A percentile compares a stretch with the other conserved stretches of the same genome.
Conservation (phyloP, 2,113 vertebrate species). For the Ictidomys tridecemlineatus region DNA sequence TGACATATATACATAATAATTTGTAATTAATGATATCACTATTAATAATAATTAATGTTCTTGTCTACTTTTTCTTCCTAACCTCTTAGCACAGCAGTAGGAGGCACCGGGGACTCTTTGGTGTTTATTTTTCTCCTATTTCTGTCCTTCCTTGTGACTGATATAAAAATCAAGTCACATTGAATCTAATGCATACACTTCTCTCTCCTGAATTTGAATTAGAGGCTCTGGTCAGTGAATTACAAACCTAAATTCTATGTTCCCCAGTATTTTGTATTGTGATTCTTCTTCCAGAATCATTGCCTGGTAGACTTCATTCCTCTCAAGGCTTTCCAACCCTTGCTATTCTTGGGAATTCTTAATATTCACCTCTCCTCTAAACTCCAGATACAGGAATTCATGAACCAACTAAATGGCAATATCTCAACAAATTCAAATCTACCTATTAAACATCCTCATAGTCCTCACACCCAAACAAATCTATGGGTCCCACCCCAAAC, state of each 20-base stretch:
- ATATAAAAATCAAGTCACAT: neutral
- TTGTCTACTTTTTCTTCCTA: slow-evolving; percentile 8
- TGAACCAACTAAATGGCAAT: neutral
- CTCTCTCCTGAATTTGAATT: slow-evolving; percentile 37
- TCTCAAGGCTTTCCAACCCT: neutral
- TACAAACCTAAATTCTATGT: neutral
- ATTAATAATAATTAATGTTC: slow-evolving; percentile 25
- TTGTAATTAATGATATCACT: neutral
- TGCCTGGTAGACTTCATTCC: neutral
- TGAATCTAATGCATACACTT: neutral
- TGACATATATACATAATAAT: neutral
- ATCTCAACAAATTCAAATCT: neutral
- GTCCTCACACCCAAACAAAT: neutral
- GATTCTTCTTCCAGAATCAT: neutral
- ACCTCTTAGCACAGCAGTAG: neutral
- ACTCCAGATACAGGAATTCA: neutral
- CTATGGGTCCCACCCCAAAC: neutral
- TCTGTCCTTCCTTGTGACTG: neutral
- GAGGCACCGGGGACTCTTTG: neutral
- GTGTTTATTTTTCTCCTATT: neutral
- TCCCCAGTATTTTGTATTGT: neutral
- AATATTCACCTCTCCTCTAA: neutral
- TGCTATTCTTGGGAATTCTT: neutral
- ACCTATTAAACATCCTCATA: neutral
- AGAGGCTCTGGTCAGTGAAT: neutral